phyloP scores from a whole-genome alignment of 92 coral and sea anemone genomes.

The Isaurus tuberculatus region DNA sequence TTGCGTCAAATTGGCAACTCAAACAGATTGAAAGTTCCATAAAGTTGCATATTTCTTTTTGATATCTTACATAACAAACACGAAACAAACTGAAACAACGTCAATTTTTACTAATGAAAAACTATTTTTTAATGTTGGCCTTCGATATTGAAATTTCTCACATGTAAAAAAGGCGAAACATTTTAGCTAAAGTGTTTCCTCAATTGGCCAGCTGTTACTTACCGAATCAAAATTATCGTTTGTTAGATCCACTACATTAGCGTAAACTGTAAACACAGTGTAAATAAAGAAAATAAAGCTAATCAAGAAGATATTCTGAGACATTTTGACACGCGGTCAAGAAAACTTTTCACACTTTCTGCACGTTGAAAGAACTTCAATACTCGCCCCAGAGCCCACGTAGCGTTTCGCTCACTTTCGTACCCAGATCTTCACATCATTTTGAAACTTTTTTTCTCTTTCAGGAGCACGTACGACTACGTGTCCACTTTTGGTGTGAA shows the following conservation, averaged over 20 bases:
- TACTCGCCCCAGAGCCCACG: neutral
- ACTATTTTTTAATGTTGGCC: no score
- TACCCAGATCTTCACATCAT: neutral
- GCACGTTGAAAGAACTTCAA: neutral
- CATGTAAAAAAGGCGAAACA: neutral
- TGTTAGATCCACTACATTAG: slow-evolving; percentile 77
- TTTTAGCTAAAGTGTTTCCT: neutral
- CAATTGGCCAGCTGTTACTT: slow-evolving; percentile 5
- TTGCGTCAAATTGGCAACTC: no score
- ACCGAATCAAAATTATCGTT: slow-evolving; percentile 85
- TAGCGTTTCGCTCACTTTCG: neutral
- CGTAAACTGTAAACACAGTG: slow-evolving; percentile 36
- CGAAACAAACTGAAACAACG: no score
- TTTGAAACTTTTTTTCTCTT: no score
- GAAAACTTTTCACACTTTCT: neutral
- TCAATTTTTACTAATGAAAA: no score
- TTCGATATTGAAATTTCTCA: no score
- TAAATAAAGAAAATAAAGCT: neutral
- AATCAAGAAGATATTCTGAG: neutral
- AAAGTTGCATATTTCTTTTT: neutral
- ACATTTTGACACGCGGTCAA: neutral
- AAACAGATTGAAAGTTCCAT: neutral
- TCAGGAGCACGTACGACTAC: no score
- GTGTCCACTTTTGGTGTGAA: no score
- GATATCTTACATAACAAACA: neutral